Base-by-base conservation (phyloP, 2,797 vertebrate species). In the Loriculus beryllinus region DNA sequence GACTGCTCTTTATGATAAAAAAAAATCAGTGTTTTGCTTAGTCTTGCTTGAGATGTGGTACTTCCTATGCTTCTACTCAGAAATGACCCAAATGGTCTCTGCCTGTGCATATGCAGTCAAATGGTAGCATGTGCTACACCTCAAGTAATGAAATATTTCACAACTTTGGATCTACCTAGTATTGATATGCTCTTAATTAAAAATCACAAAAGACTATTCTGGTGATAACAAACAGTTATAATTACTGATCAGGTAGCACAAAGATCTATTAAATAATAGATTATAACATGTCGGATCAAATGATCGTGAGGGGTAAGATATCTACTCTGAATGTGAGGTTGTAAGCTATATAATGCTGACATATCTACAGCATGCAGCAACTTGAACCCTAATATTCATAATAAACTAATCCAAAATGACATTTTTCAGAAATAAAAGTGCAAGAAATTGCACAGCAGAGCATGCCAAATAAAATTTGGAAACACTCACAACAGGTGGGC, bases 401-500 rank as follows among this genome's bases (percentile, higher is more conserved):
- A 82, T 54, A 76, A 68, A 78, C 26, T 8, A 49, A 81, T 68
- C 4, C 57, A 52, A 76, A 65, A 42, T 45, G 72, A 83, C 26
- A 45, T 64, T 92, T 85, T 87, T 71, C 42, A 81, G 62, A 71
- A 92, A 75, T 31, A 47, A 40, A 86, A 95, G 39, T 62, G 20
- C n/a, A 82, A 88, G 54, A 71, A 89, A 49, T 59, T 54, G 33
- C 35, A 71, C 40, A 40, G 45, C 14, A 92, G 42, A 82, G 7
- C 35, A 72, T 69, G 82, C 82, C 86, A 96, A 90, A 89, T 76
- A 83, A 86, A 87, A 89, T 88, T 35, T 92, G 65, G 79, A 93
- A 91, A 65, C 14, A 16, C 8, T 71, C 75, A 43, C 64, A 78
- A 71, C 79, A 93, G 88, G 89, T 96, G 84, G 86, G 54, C 20